These are phyloP conservation scores for Apocheima hispidaria DNA, from an alignment of 2,888 invertebrate species.

Conservation along the genomic window DNA sequence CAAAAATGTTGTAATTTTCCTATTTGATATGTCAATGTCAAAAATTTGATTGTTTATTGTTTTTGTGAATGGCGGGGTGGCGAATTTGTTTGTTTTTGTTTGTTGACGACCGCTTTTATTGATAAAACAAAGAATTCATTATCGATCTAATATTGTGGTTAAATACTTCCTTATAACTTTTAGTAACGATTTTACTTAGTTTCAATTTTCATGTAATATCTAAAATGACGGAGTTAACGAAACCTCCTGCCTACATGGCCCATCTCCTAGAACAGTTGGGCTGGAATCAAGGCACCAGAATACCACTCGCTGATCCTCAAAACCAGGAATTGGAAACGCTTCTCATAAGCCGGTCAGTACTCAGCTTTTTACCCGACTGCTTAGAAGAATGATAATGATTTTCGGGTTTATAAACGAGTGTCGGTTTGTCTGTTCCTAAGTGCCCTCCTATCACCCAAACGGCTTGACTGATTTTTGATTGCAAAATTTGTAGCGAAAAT, in stretches of 20 bases:
- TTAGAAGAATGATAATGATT: too few species aligned
- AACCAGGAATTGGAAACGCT: conserved; percentile 83
- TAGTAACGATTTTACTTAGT: neutral
- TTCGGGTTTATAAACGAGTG: too few species aligned
- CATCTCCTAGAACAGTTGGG: conserved; percentile 89
- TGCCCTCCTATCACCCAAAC: too few species aligned
- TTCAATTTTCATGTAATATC: neutral
- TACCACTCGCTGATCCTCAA: conserved; percentile 92
- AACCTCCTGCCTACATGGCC: conserved; percentile 81
- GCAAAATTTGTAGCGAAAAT: neutral
- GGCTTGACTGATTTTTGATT: too few species aligned
- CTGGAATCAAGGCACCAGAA: conserved; percentile 91
- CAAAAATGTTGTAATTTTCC: neutral
- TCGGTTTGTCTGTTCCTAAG: too few species aligned
- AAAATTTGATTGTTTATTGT: conserved; percentile 36
- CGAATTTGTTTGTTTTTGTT: conserved; percentile 45
- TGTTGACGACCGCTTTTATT: conserved; percentile 41
- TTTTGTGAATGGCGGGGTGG: conserved; percentile 63
- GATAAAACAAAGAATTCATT: conserved; percentile 48
- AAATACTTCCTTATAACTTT: conserved; percentile 1
- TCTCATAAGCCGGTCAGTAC: conserved; percentile 68
- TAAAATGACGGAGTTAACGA: conserved; percentile 56
- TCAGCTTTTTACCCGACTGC: neutral
- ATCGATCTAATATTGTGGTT: conserved; percentile 9
- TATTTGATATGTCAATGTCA: conserved; percentile 28